Evolutionary conservation across 2,797 vertebrate genomes (phyloP), one percentile per base, ranked within the genome.

Genomic region (Amniataba percoides): DNA sequence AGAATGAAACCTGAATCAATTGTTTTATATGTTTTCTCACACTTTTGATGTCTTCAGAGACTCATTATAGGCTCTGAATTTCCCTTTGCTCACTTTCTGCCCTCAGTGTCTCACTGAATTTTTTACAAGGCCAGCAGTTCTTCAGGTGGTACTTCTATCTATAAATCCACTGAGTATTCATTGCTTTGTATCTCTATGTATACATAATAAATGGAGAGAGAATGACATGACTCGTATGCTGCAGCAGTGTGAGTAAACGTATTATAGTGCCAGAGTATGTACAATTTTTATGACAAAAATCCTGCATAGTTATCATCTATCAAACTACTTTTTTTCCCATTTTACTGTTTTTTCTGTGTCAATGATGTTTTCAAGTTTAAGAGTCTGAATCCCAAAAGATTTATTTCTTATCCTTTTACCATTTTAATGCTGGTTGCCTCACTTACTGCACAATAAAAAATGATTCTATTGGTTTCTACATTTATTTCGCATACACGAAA

Each of bases 31-130:
- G 64, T 85, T 88, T 85, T 85, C 69, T 57, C 74, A 65, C 71
- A 77, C 61, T 77, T 87, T 71, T 85, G 76, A 82, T 80, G 72
- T 88, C 85, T 86, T 76, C 58, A n/a, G 84, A 88, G 85, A 76
- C 83, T 93, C 88, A 88, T 91, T 92, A 86, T 51, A 36, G 53
- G 21, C 73, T 71, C 66, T 62, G 83, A 74, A 80, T 81, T 79
- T 68, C 48, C 80, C 71, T 82, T 81, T 77, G 67, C 82, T 71
- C 77, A 61, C 56, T 82, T 82, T 86, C 82, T 64, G 19, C 68
- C 74, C 82, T 83, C 67, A 61, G 53, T 58, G 69, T 25, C 75
- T 63, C 36, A 19, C 23, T 88, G 71, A 83, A 84, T 92, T 73
- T 92, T 91, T 90, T 55, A 92, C 74, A 62, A 84, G 71, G 42